Conservation (phyloP, 30 jellyfish, hydroid and myxozoan genomes). For the Phacellophora camtschatica region DNA sequence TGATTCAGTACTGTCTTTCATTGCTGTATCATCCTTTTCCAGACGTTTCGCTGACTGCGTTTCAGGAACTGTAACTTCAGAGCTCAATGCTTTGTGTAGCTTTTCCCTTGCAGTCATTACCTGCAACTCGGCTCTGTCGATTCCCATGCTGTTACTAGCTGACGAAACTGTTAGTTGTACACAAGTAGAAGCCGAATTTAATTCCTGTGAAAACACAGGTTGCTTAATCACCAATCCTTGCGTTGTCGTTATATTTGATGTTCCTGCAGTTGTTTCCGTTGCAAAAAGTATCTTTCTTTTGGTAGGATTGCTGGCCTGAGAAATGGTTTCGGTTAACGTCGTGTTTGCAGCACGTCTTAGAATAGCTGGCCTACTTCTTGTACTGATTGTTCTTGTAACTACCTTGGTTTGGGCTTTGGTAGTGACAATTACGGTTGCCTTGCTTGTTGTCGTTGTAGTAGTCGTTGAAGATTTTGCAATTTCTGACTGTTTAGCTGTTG, state of each 20-base stretch:
- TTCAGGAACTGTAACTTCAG: constrained; percentile 33
- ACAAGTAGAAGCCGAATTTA: not conserved
- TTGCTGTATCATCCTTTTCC: too few relatives aligned
- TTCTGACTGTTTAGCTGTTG: not conserved
- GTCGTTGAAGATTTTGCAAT: not conserved
- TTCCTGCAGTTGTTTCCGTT: not conserved
- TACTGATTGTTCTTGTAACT: too few relatives aligned
- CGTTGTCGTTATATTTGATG: not conserved
- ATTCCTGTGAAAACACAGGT: too few relatives aligned
- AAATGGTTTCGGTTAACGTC: not conserved
- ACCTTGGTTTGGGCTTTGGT: too few relatives aligned
- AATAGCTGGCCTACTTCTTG: not conserved
- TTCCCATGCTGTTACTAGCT: not conserved
- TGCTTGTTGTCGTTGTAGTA: not conserved
- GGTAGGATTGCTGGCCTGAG: not conserved
- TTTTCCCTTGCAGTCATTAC: not conserved
- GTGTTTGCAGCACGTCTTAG: not conserved
- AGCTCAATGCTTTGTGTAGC: not conserved
- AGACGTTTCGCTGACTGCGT: not conserved
- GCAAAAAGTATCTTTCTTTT: not conserved
- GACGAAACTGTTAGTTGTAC: not conserved
- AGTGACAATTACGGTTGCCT: not conserved
- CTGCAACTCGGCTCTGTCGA: not conserved
- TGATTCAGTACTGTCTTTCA: too few relatives aligned
- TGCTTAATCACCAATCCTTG: not conserved